phyloP scores from a whole-genome alignment of 1,140 invertebrate species.

The Conus ventricosus region DNA sequence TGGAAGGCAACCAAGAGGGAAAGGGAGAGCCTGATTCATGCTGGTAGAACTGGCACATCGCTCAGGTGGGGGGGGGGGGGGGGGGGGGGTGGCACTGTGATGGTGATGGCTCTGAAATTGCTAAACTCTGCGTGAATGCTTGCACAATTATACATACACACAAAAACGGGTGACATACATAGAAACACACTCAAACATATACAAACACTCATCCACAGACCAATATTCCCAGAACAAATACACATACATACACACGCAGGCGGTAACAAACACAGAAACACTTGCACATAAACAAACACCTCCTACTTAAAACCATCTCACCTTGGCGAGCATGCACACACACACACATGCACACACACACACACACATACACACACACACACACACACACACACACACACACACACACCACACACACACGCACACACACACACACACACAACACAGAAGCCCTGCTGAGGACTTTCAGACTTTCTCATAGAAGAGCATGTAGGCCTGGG shows the following conservation, averaged over 20 bases:
- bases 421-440: not conserved
- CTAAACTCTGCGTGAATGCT: too few relatives aligned
- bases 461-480: constrained; percentile 73
- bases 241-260: constrained; percentile 5
- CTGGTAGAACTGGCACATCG: too few relatives aligned
- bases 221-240: not conserved
- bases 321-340: not conserved
- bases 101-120: too few relatives aligned
- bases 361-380: not conserved
- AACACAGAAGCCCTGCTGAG: not conserved
- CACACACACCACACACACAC: not conserved
- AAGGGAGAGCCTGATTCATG: too few relatives aligned
- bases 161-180: too few relatives aligned
- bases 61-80: too few relatives aligned
- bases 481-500: constrained; percentile 77
- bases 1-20: too few relatives aligned
- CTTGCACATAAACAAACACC: not conserved
- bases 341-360: not conserved
- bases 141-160: too few relatives aligned
- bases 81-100: too few relatives aligned
- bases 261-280: not conserved
- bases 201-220: too few relatives aligned
- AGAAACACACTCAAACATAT: too few relatives aligned
- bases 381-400: not conserved
- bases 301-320: too few relatives aligned